Base-by-base conservation (phyloP, 23 tunicate genomes). In the Trididemnum clinides region DNA sequence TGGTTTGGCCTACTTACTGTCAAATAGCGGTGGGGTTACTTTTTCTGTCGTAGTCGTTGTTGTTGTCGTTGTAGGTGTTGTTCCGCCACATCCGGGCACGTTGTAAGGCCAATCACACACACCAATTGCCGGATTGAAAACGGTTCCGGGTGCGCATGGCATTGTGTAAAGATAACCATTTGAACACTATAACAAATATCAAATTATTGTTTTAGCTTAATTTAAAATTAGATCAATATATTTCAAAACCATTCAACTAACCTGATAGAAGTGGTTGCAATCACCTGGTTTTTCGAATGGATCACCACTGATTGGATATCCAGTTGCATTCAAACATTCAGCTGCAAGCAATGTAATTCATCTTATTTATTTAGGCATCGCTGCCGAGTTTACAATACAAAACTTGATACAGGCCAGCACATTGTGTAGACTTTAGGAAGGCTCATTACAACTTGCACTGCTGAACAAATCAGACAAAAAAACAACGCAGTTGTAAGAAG, bases 11-110 rank as follows among this genome's bases (percentile, higher is more conserved):
- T n/a, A n/a, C n/a, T n/a, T n/a, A n/a, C n/a, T n/a, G n/a, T n/a
- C n/a, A n/a, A n/a, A n/a, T n/a, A n/a, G n/a, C n/a, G n/a, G n/a
- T 59, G 66, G 66, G 27, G 20, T 25, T 3, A 28, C 28, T 34
- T 58, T 20, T 12, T 71, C 27, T 51, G 34, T 51, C 31, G 85
- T 63, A 3, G 85, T 28, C 31, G 77, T 86, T 27, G 84, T 39
- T 76, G 78, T 28, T 29, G 90, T 77, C 33, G 88, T 65, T 54
- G 88, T 23, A 27, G 27, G 33, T 0, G 39, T 50, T 12, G 85
- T 71, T 66, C 69, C 85, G 6, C 91, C 91, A 64, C 89, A 85
- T 29, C 89, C 89, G 20, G 83, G 83, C 5, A 85, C 89, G 31
- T 85, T 85, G 57, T 62, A 22, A 2, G 89, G 81, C 83, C 83